These are phyloP conservation scores for Macropus fuliginosus DNA, from an alignment of 2,797 vertebrate genomes.

Conservation along the genomic window DNA sequence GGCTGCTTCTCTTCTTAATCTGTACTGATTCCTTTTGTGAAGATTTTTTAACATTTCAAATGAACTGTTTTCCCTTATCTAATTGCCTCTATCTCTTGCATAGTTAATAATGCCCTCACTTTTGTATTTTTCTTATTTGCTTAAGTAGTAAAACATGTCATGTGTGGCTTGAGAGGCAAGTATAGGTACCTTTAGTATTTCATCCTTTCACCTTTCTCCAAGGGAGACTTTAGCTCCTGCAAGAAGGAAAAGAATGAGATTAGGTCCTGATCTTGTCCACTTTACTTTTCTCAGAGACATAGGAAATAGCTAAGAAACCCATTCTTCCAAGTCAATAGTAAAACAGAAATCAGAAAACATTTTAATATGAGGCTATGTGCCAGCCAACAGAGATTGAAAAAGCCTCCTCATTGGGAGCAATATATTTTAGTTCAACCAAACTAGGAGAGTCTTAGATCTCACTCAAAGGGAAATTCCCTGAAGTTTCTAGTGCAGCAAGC, in stretches of 20 bases:
- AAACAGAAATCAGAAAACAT: background rate
- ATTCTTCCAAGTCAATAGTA: no score
- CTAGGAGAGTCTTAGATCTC: background rate
- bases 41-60: background rate
- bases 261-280: background rate
- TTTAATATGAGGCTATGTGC: background rate
- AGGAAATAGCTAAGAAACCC: background rate
- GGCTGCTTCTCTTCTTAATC: no score
- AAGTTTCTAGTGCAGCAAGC: background rate
- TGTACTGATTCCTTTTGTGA: no score
- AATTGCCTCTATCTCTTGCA: background rate
- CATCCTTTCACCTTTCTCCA: background rate
- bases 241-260: background rate
- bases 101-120: background rate
- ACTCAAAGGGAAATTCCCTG: background rate
- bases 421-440: background rate
- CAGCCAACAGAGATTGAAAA: background rate
- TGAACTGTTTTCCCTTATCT: no score
- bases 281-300: background rate
- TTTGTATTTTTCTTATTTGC: background rate
- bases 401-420: background rate
- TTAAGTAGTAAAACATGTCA: background rate
- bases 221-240: background rate
- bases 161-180: background rate
- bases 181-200: background rate